Conservation (phyloP, 2,797 vertebrate genomes). For the Tauraco hartlaubi region DNA sequence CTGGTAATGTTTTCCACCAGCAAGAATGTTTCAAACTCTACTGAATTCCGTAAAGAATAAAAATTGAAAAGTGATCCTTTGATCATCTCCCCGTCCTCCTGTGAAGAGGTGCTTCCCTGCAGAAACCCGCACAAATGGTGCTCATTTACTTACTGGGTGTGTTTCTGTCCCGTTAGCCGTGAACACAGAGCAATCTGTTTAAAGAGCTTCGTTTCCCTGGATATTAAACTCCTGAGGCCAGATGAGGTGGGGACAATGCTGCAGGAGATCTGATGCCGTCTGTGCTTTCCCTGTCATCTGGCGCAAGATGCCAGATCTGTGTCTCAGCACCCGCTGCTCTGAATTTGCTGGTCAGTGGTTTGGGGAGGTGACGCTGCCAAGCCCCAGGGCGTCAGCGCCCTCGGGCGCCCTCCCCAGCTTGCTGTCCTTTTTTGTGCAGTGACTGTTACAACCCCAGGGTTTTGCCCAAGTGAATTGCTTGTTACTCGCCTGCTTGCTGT, state of each 20-base stretch:
- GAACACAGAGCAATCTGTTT: background rate
- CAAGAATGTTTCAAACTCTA: background rate
- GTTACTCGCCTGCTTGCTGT: background rate
- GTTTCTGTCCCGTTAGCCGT: background rate
- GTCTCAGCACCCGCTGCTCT: background rate
- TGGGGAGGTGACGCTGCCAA: fast-evolving
- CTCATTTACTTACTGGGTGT: background rate
- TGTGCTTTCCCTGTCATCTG: background rate
- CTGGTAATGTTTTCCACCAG: background rate
- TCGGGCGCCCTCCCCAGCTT: background rate
- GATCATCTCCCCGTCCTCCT: background rate
- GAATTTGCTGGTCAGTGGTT: background rate
- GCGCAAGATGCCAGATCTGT: background rate
- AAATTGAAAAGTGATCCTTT: background rate
- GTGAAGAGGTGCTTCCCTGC: background rate
- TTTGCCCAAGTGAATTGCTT: background rate
- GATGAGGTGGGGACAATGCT: background rate
- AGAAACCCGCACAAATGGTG: background rate
- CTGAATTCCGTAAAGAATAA: background rate
- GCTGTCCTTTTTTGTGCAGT: background rate
- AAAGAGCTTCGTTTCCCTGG: background rate
- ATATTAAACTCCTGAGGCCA: background rate
- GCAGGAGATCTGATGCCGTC: background rate
- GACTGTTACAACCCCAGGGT: background rate
- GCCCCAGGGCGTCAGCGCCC: fast-evolving